Evolutionary conservation across 2,797 vertebrate species (phyloP), one percentile per base, ranked within the genome.

Genomic region (Paramormyrops hopkinsi): DNA sequence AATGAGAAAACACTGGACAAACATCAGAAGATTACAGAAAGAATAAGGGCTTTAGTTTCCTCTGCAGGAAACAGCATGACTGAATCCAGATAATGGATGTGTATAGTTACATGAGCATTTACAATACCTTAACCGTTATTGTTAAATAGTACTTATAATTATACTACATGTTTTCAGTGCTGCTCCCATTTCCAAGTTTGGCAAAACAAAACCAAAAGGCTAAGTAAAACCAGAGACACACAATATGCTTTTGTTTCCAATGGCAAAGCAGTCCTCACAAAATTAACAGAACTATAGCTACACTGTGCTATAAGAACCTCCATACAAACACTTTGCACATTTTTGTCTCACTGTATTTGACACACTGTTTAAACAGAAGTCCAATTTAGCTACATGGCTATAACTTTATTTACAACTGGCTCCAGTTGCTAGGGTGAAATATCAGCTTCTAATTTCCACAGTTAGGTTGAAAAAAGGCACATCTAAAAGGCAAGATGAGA

Each of bases 391-490:
- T 41, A 17, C 9, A 44, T 17, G n/a, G 37, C 37, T 56, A 56
- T 87, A 6, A 65, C 53, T 46, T 33, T 53, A 33, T 86, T 33
- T 86, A 53, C 83, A 86, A n/a, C 85, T 41, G 85, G 51, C 51
- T 86, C 22, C 25, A 37, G 85, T 86, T 85, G 48, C 56, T 79
- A 54, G 88, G 25, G 19, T 85, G 33, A 51, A 29, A 11, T 69
- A n/a, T 29, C 56, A n/a, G 54, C 79, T 53, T 19, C 83, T 65
- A 69, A 86, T 89, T 86, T 89, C 69, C 59, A 69, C 46, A 37
- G 53, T 54, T 53, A 25, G 12, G 14, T 65, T 89, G 8, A 48
- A 48, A 89, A 44, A 29, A 65, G 41, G 53, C 54, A 62, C 6
- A 33, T 44, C 3, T 29, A 50, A 69, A 62, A 62, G 29, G 29